Percentiles rank a stretch among this genome's conserved stretches.
phyloP scores from a whole-genome alignment of 1,140 invertebrate species.

The Calosoma granatense region DNA sequence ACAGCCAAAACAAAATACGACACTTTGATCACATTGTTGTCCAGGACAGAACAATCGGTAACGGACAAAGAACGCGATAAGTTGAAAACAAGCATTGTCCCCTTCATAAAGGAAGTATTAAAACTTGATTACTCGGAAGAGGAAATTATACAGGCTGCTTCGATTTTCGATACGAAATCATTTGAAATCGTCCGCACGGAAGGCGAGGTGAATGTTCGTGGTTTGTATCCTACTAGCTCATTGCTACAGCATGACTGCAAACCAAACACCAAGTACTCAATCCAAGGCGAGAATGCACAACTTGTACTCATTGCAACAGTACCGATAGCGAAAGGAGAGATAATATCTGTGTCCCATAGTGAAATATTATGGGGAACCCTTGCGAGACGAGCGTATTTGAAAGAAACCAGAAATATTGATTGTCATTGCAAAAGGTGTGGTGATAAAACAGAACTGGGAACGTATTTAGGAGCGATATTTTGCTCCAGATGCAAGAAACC shows the following conservation, averaged over 20 bases:
- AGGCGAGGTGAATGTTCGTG: slow-evolving; percentile 38
- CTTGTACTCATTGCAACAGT: slow-evolving; percentile 41
- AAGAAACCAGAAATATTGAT: slow-evolving; percentile 51
- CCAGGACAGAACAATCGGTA: slow-evolving; percentile 46
- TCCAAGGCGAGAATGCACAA: slow-evolving; percentile 32
- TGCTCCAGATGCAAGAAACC: slow-evolving; percentile 44
- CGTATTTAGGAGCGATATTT: slow-evolving; percentile 49
- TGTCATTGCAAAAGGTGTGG: slow-evolving; percentile 49
- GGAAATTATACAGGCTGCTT: slow-evolving; percentile 51
- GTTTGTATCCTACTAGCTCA: slow-evolving; percentile 48
- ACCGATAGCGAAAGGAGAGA: slow-evolving; percentile 50
- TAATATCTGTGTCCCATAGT: slow-evolving; percentile 54
- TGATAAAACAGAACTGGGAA: slow-evolving; percentile 52
- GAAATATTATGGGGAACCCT: slow-evolving; percentile 54
- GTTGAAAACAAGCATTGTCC: slow-evolving; percentile 47
- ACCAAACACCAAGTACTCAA: slow-evolving; percentile 51
- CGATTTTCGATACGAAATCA: slow-evolving; percentile 55
- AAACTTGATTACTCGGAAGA: slow-evolving; percentile 42
- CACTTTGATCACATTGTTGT: slow-evolving; percentile 42
- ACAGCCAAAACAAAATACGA: slow-evolving; percentile 36
- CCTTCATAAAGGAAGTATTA: slow-evolving; percentile 47
- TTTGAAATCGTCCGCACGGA: slow-evolving; percentile 44
- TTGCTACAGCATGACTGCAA: slow-evolving; percentile 55
- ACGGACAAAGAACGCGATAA: slow-evolving; percentile 45
- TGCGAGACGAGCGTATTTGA: slow-evolving; percentile 47